These are phyloP conservation scores for Drosophila mercatorum DNA, from an alignment of 2,888 invertebrate genomes.

Conservation along the genomic window DNA sequence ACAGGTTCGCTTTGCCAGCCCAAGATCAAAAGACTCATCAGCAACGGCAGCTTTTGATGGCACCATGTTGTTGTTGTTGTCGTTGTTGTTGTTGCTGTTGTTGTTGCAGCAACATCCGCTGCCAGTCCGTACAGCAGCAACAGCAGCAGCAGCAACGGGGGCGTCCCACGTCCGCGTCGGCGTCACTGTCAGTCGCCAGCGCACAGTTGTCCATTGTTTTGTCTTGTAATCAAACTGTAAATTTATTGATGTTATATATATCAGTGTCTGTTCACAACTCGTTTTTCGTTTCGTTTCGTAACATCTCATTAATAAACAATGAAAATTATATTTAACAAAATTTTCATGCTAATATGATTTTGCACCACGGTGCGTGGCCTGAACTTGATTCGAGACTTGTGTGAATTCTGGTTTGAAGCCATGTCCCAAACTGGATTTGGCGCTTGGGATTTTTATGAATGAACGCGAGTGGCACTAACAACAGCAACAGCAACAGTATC, in stretches of 20 bases:
- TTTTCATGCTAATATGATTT: neutral
- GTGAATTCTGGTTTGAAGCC: constrained; percentile 74
- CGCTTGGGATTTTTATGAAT: constrained; percentile 81
- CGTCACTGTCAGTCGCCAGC: constrained; percentile 16
- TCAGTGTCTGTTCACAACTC: neutral
- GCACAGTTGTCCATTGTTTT: constrained; percentile 47
- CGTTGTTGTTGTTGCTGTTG: constrained; percentile 15
- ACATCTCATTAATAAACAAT: neutral
- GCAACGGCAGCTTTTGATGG: constrained; percentile 55
- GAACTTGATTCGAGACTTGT: constrained; percentile 62
- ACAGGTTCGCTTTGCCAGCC: constrained; percentile 58
- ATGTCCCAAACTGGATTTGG: constrained; percentile 78
- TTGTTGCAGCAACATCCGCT: constrained; percentile 68
- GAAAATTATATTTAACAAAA: neutral
- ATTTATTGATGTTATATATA: too few species aligned
- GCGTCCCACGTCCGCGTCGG: constrained; percentile 19
- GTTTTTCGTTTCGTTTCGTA: neutral
- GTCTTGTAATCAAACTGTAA: neutral
- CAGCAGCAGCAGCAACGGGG: constrained; percentile 36
- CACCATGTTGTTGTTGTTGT: constrained; percentile 42
- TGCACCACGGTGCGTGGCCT: constrained; percentile 50
- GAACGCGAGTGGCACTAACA: constrained; percentile 66
- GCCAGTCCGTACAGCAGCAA: constrained; percentile 39
- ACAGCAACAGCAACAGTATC: constrained; percentile 21
- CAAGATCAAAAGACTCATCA: constrained; percentile 76